These are phyloP conservation scores for Sminthurinus signatus DNA, from an alignment of 1,140 invertebrate genomes.

Conservation along the genomic window DNA sequence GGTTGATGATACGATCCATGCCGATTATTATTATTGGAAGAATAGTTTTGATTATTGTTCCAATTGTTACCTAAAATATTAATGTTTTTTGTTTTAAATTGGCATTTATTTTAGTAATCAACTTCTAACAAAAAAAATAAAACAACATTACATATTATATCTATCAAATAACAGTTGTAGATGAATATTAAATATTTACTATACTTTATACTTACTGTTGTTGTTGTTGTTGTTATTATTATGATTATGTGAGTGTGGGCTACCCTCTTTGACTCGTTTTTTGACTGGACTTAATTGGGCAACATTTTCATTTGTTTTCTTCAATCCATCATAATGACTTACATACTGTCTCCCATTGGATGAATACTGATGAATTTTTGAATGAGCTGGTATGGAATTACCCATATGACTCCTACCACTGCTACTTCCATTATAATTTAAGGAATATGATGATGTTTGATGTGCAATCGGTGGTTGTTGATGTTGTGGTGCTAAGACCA, in stretches of 20 bases:
- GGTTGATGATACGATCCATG: conserved; percentile 17
- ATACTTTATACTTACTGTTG: too few relatives aligned
- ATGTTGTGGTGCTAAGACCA: conserved; percentile 34
- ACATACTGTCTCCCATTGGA: conserved; percentile 32
- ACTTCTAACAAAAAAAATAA: too few relatives aligned
- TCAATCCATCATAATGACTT: conserved; percentile 45
- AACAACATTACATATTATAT: not conserved
- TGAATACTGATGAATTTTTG: conserved; percentile 32
- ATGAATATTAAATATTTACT: not conserved
- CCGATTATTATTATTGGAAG: conserved; percentile 15
- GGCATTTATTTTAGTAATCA: too few relatives aligned
- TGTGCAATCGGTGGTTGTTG: conserved; percentile 40
- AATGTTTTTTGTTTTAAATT: too few relatives aligned
- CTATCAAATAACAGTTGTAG: not conserved
- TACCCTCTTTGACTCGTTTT: conserved; percentile 95
- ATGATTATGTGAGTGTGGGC: conserved; percentile 64
- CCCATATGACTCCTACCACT: conserved; percentile 29
- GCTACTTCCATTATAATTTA: conserved; percentile 27
- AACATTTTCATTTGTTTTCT: conserved; percentile 32
- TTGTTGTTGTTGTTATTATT: too few relatives aligned
- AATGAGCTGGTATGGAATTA: conserved; percentile 40
- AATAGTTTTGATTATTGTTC: conserved; percentile 38
- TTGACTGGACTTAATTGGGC: conserved; percentile 93
- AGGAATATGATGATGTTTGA: conserved; percentile 37
- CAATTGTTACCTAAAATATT: conserved; percentile 29